Conservation (phyloP, 2,113 vertebrate genomes). For the Talpa occidentalis region DNA sequence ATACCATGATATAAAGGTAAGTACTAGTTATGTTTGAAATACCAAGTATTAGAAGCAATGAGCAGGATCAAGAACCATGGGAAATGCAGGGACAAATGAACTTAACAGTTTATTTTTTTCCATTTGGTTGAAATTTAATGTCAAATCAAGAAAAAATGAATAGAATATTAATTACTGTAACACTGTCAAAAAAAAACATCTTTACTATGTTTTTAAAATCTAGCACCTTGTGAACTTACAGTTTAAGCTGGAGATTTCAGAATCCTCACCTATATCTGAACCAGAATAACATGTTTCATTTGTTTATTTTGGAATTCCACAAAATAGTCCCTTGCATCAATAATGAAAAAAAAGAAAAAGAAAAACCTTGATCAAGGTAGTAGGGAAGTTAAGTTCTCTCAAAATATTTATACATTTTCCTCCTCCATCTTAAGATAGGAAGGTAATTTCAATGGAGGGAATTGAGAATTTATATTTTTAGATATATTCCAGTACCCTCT, state of each 20-base stretch:
- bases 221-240: not conserved
- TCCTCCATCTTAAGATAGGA: not conserved
- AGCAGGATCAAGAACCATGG: not conserved
- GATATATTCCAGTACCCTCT: not conserved
- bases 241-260: not conserved
- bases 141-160: too few species aligned
- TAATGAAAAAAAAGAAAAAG: not conserved
- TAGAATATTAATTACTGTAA: too few species aligned
- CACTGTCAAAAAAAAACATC: too few species aligned
- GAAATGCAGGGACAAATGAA: not conserved
- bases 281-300: not conserved
- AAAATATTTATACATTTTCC: not conserved
- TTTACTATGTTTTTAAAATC: too few species aligned
- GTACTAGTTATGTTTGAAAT: not conserved
- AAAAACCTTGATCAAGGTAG: not conserved
- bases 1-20: not conserved
- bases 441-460: slow-evolving; percentile 19
- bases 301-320: not conserved
- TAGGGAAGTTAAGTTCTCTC: not conserved
- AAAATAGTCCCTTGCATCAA: not conserved
- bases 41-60: not conserved
- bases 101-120: too few species aligned
- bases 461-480: not conserved
- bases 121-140: too few species aligned
- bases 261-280: not conserved